Evolutionary conservation across 2,113 vertebrate species (phyloP).

Genomic region (Monarcha castaneiventris): DNA sequence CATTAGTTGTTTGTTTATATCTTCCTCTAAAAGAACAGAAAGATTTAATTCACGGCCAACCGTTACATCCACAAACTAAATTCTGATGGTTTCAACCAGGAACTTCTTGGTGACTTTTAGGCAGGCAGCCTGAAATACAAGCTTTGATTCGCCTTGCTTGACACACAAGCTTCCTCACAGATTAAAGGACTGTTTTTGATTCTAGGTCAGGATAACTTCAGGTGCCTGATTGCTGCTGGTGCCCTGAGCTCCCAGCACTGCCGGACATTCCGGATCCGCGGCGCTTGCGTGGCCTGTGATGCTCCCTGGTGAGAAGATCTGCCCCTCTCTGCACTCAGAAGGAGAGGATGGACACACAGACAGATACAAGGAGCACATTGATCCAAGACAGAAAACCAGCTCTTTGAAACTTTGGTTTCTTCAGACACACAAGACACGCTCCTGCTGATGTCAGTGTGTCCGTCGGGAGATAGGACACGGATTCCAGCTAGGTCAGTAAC

Average conservation of each 20-base stretch:
- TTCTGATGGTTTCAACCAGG: not conserved
- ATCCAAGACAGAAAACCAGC: not conserved
- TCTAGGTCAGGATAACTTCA: not conserved
- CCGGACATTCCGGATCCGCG: fast-evolving
- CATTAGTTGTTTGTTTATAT: not conserved
- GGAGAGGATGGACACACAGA: not conserved
- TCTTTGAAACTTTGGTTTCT: not conserved
- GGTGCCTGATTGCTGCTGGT: not conserved
- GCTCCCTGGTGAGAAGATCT: not conserved
- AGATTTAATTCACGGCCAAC: not conserved
- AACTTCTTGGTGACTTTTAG: not conserved
- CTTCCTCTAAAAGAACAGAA: not conserved
- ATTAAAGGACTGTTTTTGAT: not conserved
- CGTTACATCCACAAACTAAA: fast-evolving
- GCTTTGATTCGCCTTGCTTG: not conserved
- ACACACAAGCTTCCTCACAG: not conserved
- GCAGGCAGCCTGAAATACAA: not conserved
- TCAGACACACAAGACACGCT: not conserved
- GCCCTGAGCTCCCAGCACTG: not conserved
- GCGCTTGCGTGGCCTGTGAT: fast-evolving
- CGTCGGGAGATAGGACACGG: not conserved
- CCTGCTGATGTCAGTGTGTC: slow-evolving; percentile 7
- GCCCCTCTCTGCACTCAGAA: not conserved
- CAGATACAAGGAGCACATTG: not conserved
- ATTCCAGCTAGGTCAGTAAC: not conserved